A percentile compares a stretch with the other conserved stretches of the same genome.
Evolutionary conservation across 2,113 vertebrate species (phyloP).

Genomic region (Upupa epops): DNA sequence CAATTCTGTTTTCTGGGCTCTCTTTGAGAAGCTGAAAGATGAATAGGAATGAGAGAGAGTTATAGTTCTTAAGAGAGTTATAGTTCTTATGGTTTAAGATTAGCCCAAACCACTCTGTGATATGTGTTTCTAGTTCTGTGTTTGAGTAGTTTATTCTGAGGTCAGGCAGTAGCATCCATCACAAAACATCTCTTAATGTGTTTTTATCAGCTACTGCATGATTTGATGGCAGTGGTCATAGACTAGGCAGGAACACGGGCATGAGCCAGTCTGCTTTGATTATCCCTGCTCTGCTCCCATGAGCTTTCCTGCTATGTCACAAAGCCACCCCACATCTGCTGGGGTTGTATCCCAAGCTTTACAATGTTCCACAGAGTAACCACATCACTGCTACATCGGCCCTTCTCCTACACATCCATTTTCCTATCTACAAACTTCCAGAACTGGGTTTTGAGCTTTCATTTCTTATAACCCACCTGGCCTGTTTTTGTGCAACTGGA

Average conservation of each 20-base stretch:
- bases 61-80: background rate
- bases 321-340: background rate
- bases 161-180: background rate
- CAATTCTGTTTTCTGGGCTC: background rate
- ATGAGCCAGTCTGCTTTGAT: background rate
- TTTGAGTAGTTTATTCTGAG: background rate
- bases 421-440: background rate
- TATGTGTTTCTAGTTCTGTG: background rate
- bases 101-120: background rate
- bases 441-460: background rate
- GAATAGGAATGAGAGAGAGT: background rate
- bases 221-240: background rate
- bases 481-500: no score
- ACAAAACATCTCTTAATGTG: background rate
- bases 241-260: background rate
- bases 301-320: background rate
- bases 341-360: background rate
- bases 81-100: background rate
- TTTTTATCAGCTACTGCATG: background rate
- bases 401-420: background rate
- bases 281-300: background rate
- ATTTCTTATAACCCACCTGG: no score
- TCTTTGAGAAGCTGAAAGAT: background rate
- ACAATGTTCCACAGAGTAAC: background rate
- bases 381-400: background rate